Evolutionary conservation across 23 tunicate species (phyloP), one percentile per base, ranked within the genome.

Genomic region (Clavelina lepadiformis): DNA sequence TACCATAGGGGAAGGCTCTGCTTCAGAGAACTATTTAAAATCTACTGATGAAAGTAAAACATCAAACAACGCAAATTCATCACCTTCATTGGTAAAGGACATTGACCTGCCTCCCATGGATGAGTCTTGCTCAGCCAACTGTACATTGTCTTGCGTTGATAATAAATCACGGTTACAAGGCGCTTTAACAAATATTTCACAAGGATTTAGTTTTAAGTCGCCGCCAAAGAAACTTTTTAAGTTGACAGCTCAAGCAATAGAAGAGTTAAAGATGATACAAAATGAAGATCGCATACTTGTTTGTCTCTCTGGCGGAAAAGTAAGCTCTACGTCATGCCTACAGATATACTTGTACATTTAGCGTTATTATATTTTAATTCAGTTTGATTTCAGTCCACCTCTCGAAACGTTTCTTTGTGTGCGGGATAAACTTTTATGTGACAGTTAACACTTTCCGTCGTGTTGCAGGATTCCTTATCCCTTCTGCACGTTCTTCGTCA

Each of bases 301-400:
- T 7, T 89, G 99, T 57, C 64, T 94, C 8, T 94, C 99, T 63
- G 99, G 99, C 7, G 99, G 99, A 55, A 94, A 94, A 57, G 94
- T 78, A 15, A 72, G 51, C 3, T 35, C 27, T 11, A 8, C 11
- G 49, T 8, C 49, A 41, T 15, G 49, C 15, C 49, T 41, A 41
- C 49, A 41, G 49, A 41, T 15, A 15, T 41, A 41, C 49, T 15
- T 8, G 11, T 41, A 15, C 11, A 8, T 41, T 41, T 15, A 8
- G 49, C 15, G 13, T 41, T 11, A 15, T 11, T 41, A 41, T 11
- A 15, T 41, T 41, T 41, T 15, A 41, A 11, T 41, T 11, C 49
- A 41, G 49, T 8, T 8, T 41, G 15, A 41, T 15, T 41, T n/a
- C n/a, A n/a, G n/a, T n/a, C n/a, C n/a, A n/a, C n/a, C n/a, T n/a